Conservation (phyloP, 1,140 invertebrate genomes). For the Oscheius sp. region DNA sequence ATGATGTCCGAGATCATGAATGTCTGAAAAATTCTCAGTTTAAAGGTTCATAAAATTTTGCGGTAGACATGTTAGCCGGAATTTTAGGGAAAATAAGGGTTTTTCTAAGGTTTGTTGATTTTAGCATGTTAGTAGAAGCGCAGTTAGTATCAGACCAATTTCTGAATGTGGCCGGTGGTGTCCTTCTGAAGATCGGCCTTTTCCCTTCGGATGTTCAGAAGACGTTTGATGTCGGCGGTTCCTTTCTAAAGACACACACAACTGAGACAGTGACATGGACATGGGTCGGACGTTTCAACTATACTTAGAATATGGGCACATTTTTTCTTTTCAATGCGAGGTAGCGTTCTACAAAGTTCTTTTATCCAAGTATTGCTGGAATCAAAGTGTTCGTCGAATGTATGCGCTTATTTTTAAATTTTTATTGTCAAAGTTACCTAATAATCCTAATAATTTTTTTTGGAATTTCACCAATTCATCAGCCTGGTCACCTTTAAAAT, state of each 20-base stretch:
- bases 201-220: constrained; percentile 33
- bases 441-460: no score
- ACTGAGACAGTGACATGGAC: constrained; percentile 8
- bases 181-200: constrained; percentile 37
- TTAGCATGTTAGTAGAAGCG: background rate
- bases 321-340: no score
- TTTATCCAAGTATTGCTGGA: no score
- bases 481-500: no score
- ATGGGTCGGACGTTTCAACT: background rate
- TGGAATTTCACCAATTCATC: no score
- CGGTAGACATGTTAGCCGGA: background rate
- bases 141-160: constrained; percentile 28
- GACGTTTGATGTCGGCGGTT: constrained; percentile 35
- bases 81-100: no score
- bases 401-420: no score
- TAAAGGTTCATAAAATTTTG: background rate
- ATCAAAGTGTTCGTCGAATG: no score
- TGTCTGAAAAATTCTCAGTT: constrained; percentile 48
- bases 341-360: no score
- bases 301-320: no score
- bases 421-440: no score
- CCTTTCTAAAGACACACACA: constrained; percentile 40
- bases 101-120: background rate
- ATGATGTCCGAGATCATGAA: constrained; percentile 61
- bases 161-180: constrained; percentile 37